phyloP scores from a whole-genome alignment of 2,113 vertebrate species.

The Halichoerus grypus region DNA sequence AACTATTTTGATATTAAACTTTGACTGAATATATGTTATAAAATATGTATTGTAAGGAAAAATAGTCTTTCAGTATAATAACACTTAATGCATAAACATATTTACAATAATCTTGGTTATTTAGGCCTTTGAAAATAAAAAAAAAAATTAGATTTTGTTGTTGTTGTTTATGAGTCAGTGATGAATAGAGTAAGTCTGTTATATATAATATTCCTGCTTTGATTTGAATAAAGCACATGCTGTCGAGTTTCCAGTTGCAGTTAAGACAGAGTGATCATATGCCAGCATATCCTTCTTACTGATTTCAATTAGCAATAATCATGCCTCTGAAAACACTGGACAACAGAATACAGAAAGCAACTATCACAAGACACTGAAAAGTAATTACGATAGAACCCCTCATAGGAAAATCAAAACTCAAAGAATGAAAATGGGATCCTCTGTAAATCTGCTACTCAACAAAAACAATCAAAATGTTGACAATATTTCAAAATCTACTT shows the following conservation, averaged over 20 bases:
- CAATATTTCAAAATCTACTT: neutral
- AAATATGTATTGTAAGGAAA: neutral
- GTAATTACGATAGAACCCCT: neutral
- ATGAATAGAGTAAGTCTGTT: neutral
- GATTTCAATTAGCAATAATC: too few relatives aligned
- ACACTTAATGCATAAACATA: neutral
- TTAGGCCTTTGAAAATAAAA: neutral
- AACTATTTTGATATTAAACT: neutral
- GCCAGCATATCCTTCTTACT: neutral
- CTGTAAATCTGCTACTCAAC: neutral
- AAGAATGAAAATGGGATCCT: neutral
- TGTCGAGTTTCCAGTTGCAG: too few relatives aligned
- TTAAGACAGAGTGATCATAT: neutral
- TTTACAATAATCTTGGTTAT: neutral
- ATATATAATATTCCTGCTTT: neutral
- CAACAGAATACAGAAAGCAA: neutral
- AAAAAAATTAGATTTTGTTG: neutral
- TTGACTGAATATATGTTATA: neutral
- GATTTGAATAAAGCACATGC: neutral
- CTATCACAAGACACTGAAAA: neutral
- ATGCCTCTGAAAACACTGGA: neutral
- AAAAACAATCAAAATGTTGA: neutral
- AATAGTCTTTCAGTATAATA: neutral
- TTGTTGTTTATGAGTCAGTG: neutral
- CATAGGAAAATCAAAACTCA: neutral